These are phyloP conservation scores for Tinamus major DNA, from an alignment of 2,797 vertebrate genomes.

Conservation along the genomic window DNA sequence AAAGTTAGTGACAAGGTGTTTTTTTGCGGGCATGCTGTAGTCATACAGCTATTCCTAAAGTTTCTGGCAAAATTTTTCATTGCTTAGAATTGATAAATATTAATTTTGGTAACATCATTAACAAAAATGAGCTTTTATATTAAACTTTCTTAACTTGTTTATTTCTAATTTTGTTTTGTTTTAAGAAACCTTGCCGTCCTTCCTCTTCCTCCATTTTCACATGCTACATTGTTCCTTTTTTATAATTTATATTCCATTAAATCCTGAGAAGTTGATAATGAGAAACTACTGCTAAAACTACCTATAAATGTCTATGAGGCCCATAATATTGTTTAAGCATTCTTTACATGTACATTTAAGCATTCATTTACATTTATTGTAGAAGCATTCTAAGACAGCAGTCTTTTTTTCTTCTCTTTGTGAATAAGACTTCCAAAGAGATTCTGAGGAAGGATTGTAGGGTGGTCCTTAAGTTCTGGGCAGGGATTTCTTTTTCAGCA, in stretches of 20 bases:
- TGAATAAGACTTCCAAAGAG: background rate
- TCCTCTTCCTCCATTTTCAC: background rate
- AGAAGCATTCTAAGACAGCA: background rate
- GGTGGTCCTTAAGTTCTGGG: background rate
- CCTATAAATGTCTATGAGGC: background rate
- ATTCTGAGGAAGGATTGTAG: background rate
- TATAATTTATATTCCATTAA: background rate
- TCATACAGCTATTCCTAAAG: background rate
- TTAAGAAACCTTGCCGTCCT: background rate
- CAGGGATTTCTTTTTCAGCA: background rate
- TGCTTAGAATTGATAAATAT: background rate
- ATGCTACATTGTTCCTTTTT: background rate
- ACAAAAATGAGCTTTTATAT: fast-evolving
- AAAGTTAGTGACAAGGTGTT: background rate
- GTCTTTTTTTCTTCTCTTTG: background rate
- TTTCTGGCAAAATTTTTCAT: background rate
- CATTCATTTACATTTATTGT: background rate
- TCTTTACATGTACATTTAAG: background rate
- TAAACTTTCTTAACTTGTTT: background rate
- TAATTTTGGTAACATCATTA: background rate
- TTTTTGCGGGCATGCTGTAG: background rate
- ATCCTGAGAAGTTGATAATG: background rate
- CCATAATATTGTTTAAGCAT: background rate
- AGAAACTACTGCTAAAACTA: background rate
- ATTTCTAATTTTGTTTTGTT: background rate